Base-by-base conservation (phyloP, 2,888 invertebrate species). In the Polydrusus pterygomalis region DNA sequence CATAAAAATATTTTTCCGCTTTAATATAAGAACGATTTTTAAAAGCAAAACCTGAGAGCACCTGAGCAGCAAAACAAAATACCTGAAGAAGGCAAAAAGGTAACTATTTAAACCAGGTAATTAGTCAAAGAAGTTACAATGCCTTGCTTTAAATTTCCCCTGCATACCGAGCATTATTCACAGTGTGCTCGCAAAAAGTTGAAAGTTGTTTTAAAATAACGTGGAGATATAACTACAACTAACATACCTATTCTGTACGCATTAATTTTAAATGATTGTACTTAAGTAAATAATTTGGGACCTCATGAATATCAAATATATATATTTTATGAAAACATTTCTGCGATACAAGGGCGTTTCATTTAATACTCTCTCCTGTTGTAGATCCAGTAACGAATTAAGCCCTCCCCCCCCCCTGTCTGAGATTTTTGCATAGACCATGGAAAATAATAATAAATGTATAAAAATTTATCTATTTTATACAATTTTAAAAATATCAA, bases 111-210 rank as follows among this genome's bases (percentile, higher is more conserved):
- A 60, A 70, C 62, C 70, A 15, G 70, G 70, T 70, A 70, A 70
- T 70, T 70, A 70, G 70, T 70, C 70, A 70, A 70, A 70, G 70
- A 63, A 70, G 70, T 70, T 70, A 70, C 70, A 62, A 70, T 58
- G 70, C 70, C 47, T 70, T 70, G 70, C 51, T 70, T 70, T 62
- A 70, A 62, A 70, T 70, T 70, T 60, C 51, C 34, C 38, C 15
- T 15, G 49, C 65, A 65, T 65, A 65, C 65, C 51, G 25, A 13
- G 45, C 25, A 30, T 45, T 56, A 56, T 56, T 43, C 45, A 63
- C 63, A 30, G 63, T 45, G 63, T 45, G 20, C 18, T 47, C 62
- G 40, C 40, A 62, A 62, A 40, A 47, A 47, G 45, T 18, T 38
- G 18, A 47, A 64, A 64, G 56, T 30, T 34, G 56, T 56, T 56